Evolutionary conservation across 2,797 vertebrate genomes (phyloP).

Genomic region (Jordanella pulchra): DNA sequence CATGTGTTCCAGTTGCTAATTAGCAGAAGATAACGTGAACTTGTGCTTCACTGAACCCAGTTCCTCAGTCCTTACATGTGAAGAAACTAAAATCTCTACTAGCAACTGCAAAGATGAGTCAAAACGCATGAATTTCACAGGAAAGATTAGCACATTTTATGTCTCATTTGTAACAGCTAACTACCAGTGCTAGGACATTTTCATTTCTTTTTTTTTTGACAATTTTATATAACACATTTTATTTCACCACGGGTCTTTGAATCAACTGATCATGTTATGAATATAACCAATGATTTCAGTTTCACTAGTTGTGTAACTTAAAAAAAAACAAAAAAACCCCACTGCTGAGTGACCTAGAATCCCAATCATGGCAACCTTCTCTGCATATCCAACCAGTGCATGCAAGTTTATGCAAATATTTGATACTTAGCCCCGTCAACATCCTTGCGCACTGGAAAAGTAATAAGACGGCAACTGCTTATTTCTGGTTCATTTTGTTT

Average conservation of each 20-base stretch:
- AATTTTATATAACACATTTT: neutral
- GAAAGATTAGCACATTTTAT: neutral
- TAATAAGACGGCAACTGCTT: neutral
- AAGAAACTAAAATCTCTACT: neutral
- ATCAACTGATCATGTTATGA: neutral
- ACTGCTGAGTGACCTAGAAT: too few relatives aligned
- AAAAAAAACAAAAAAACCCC: too few relatives aligned
- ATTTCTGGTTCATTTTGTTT: neutral
- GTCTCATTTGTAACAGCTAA: neutral
- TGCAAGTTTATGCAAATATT: constrained; percentile 5
- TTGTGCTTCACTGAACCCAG: neutral
- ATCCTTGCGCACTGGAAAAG: neutral
- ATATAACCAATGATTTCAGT: neutral
- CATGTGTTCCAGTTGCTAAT: neutral
- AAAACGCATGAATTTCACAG: neutral
- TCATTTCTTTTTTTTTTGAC: neutral
- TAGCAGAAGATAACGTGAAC: neutral
- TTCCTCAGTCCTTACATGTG: neutral
- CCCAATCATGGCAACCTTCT: neutral
- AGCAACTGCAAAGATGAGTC: neutral
- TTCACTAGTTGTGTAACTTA: neutral
- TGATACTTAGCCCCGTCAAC: neutral
- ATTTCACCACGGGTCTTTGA: neutral
- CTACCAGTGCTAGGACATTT: neutral
- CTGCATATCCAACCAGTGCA: neutral